Evolutionary conservation across 2,113 vertebrate genomes (phyloP).

Genomic region (Echinops telfairi): DNA sequence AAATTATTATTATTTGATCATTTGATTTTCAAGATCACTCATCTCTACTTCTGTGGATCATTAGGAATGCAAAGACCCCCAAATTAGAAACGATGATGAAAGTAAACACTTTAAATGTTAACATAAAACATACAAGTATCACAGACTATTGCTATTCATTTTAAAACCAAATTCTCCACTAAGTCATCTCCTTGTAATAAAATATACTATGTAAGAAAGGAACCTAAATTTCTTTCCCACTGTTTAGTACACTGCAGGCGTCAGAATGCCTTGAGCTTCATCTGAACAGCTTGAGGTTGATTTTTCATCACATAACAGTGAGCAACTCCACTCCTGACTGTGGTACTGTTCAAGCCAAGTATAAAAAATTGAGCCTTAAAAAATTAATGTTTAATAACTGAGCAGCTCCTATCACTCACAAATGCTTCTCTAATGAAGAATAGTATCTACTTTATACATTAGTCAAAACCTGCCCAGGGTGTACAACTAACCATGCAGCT

Average conservation of each 20-base stretch:
- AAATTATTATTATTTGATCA: no score
- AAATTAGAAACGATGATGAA: slow-evolving; percentile 8
- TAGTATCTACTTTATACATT: background rate
- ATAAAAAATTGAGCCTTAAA: background rate
- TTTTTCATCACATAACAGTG: slow-evolving; percentile 7
- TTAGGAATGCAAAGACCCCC: background rate
- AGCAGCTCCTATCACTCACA: slow-evolving; percentile 7
- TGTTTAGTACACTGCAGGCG: background rate
- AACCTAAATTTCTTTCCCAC: background rate
- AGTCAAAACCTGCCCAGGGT: slow-evolving; percentile 3
- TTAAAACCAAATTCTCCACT: background rate
- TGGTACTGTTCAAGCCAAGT: background rate
- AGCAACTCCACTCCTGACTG: background rate
- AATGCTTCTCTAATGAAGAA: slow-evolving; percentile 48
- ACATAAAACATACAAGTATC: background rate
- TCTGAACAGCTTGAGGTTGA: background rate
- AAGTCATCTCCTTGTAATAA: background rate
- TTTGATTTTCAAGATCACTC: background rate
- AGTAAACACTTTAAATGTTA: background rate
- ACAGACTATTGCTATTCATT: background rate
- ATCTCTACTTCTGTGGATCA: background rate
- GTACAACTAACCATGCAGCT: background rate
- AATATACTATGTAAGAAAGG: background rate
- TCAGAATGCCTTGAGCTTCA: background rate
- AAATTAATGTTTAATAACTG: slow-evolving; percentile 21